phyloP scores from a whole-genome alignment of 2,888 invertebrate genomes.

The Catocala fraxini region DNA sequence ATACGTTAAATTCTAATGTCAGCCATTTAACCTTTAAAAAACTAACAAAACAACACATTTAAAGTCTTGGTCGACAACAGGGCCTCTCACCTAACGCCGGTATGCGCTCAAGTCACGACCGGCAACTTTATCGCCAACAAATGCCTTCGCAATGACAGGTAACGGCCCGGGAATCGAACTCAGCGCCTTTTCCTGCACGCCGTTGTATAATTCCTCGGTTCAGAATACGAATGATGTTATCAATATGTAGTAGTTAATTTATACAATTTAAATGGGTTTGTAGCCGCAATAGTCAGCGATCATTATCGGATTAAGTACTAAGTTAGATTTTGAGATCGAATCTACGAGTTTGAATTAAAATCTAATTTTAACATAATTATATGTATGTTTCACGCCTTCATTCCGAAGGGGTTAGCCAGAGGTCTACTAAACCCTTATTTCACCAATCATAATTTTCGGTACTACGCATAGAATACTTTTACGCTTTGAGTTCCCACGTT shows the following conservation, averaged over 20 bases:
- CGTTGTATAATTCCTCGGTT: constrained; percentile 13
- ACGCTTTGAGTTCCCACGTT: too few relatives aligned
- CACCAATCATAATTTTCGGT: too few relatives aligned
- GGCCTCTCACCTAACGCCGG: constrained; percentile 28
- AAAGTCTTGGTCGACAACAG: constrained; percentile 20
- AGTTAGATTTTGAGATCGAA: too few relatives aligned
- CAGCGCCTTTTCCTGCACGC: constrained; percentile 18
- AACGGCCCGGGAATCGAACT: constrained; percentile 50
- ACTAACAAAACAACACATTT: constrained; percentile 3
- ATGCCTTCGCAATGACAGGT: constrained; percentile 49
- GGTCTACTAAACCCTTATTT: too few relatives aligned
- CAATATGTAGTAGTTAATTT: constrained; percentile 16
- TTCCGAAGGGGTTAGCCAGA: too few relatives aligned
- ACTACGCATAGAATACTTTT: too few relatives aligned
- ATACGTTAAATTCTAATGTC: not conserved
- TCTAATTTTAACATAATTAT: too few relatives aligned
- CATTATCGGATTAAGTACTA: too few relatives aligned
- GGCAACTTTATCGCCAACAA: constrained; percentile 46
- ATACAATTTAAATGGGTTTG: constrained; percentile 2
- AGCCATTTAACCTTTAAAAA: constrained; percentile 3
- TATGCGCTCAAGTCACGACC: constrained; percentile 54
- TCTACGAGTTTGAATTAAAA: too few relatives aligned
- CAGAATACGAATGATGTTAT: constrained; percentile 19
- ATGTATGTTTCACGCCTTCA: too few relatives aligned
- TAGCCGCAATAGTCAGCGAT: too few relatives aligned